A percentile compares a stretch with the other conserved stretches of the same genome.
Evolutionary conservation across 2,113 vertebrate genomes (phyloP).

Genomic region (Strix aluco): DNA sequence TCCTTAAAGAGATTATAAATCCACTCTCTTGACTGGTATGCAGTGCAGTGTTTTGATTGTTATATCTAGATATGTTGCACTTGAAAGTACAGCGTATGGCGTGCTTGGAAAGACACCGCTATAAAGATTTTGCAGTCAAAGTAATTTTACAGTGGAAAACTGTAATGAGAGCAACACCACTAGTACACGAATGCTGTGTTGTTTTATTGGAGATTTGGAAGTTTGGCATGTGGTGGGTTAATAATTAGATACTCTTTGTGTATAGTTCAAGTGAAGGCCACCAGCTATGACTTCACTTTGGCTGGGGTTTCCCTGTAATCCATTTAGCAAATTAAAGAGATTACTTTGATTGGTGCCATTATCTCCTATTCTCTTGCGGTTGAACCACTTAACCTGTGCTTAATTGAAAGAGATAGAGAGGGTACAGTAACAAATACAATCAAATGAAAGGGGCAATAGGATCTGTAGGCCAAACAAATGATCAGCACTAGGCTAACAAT

Average conservation of each 20-base stretch:
- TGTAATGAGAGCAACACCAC: neutral
- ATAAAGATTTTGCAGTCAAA: neutral
- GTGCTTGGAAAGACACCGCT: neutral
- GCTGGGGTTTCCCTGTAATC: conserved; percentile 88
- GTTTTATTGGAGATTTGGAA: conserved; percentile 47
- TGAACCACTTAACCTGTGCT: conserved; percentile 91
- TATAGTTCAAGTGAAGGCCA: conserved; percentile 87
- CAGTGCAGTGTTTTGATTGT: conserved; percentile 45
- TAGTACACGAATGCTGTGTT: neutral
- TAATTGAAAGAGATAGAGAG: conserved; percentile 91
- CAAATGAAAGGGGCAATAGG: conserved; percentile 84
- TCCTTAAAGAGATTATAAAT: conserved; percentile 77
- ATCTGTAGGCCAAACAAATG: conserved; percentile 87
- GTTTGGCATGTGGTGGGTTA: conserved; percentile 80
- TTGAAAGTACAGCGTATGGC: neutral
- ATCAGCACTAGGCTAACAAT: conserved; percentile 84
- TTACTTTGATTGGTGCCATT: conserved; percentile 88
- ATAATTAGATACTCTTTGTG: conserved; percentile 81
- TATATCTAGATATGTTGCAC: conserved; percentile 35
- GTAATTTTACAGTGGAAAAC: conserved; percentile 3
- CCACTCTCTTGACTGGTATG: conserved; percentile 57
- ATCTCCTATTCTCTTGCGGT: conserved; percentile 86
- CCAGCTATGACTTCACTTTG: conserved; percentile 86
- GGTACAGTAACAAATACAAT: conserved; percentile 89
- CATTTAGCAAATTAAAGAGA: conserved; percentile 90